These are phyloP conservation scores for Bibio marci DNA, from an alignment of 2,888 invertebrate species.

Conservation along the genomic window DNA sequence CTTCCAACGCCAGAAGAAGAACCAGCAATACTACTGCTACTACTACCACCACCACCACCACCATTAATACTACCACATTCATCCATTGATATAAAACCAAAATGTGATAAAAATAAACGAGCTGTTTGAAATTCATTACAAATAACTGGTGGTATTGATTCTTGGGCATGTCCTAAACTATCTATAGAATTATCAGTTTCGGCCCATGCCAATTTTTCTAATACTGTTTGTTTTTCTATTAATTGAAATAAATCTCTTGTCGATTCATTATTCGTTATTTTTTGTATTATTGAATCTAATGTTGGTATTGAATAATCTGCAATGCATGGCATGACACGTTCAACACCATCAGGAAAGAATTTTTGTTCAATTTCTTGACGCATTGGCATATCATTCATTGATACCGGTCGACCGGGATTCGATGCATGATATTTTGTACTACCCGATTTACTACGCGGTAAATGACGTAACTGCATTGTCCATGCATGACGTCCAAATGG, in stretches of 20 bases:
- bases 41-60: constrained; percentile 9
- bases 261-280: constrained; percentile 30
- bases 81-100: constrained; percentile 67
- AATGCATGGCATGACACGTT: constrained; percentile 61
- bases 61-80: constrained; percentile 19
- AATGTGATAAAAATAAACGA: constrained; percentile 84
- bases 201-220: constrained; percentile 37
- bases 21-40: constrained; percentile 24
- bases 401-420: constrained; percentile 53
- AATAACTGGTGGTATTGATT: constrained; percentile 61
- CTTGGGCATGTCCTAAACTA: constrained; percentile 38
- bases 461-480: constrained; percentile 76
- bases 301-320: constrained; percentile 85
- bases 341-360: constrained; percentile 65
- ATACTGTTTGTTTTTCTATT: constrained; percentile 48
- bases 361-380: constrained; percentile 51
- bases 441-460: constrained; percentile 67
- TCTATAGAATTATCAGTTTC: constrained; percentile 28
- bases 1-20: too few species aligned
- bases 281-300: constrained; percentile 52
- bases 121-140: constrained; percentile 93
- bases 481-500: constrained; percentile 92
- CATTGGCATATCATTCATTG: constrained; percentile 47
- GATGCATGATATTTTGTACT: constrained; percentile 34
- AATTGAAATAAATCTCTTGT: constrained; percentile 50